Percentiles rank a stretch among this genome's conserved stretches.
Conservation (phyloP, 1,140 invertebrate genomes). For the Tribolium castaneum region DNA sequence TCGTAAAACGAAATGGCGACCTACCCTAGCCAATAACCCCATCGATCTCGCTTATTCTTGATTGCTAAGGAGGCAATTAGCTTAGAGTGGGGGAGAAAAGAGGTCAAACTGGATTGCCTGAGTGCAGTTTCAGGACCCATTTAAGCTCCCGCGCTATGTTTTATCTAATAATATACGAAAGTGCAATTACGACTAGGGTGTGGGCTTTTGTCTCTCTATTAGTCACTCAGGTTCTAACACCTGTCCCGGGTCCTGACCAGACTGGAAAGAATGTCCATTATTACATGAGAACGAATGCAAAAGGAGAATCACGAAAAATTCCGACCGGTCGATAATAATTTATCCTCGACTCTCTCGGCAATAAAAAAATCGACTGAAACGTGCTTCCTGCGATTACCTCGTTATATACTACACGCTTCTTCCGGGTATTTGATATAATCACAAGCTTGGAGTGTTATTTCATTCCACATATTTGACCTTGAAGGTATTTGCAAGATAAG, state of each 20-base stretch:
- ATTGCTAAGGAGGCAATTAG: not conserved
- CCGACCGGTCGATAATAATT: conserved; percentile 19
- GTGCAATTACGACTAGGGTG: not conserved
- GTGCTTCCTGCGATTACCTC: conserved; percentile 39
- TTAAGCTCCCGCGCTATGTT: not conserved
- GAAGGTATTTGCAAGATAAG: conserved; percentile 13
- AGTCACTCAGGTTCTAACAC: not conserved
- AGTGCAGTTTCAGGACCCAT: not conserved
- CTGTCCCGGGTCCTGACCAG: not conserved
- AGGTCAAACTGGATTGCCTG: not conserved
- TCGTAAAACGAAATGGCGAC: conserved; percentile 25
- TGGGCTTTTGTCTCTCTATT: not conserved
- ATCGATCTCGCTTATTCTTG: not conserved
- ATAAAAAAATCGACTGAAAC: conserved; percentile 39
- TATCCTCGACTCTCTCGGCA: conserved; percentile 4
- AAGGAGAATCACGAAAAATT: conserved; percentile 33
- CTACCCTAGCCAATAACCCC: conserved; percentile 6
- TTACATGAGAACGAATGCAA: not conserved
- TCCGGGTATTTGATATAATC: conserved; percentile 41
- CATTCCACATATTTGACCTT: conserved; percentile 34
- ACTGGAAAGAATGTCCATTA: not conserved
- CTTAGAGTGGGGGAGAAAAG: not conserved
- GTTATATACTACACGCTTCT: conserved; percentile 41
- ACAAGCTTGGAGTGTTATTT: conserved; percentile 19
- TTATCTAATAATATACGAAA: not conserved